Percentiles rank a stretch among this genome's conserved stretches.
These are phyloP conservation scores for Clarias macrocephalus DNA, from an alignment of 2,113 vertebrate genomes.

Conservation along the genomic window DNA sequence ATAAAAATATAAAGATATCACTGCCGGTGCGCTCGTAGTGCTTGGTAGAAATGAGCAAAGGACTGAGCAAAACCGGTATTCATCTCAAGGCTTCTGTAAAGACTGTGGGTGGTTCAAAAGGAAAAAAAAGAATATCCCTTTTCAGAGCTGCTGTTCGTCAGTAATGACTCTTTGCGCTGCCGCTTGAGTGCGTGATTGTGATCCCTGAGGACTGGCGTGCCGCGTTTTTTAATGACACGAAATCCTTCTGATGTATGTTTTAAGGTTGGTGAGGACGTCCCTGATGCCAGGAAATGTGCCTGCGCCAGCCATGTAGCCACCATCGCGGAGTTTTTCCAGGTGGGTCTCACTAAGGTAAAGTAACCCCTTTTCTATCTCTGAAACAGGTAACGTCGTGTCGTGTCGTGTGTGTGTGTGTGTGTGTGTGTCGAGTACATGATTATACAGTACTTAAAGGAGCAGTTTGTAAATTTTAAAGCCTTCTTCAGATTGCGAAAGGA, in stretches of 20 bases:
- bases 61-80: conserved; percentile 7
- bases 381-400: neutral
- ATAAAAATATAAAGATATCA: conserved; percentile 8
- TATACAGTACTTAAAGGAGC: neutral
- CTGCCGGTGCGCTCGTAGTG: neutral
- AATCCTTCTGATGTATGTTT: conserved; percentile 25
- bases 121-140: neutral
- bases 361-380: conserved; percentile 26
- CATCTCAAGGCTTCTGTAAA: conserved; percentile 14
- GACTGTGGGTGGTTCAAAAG: conserved; percentile 7
- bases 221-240: neutral
- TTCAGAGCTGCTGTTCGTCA: neutral
- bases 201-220: neutral
- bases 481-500: neutral
- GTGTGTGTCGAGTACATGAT: neutral
- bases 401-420: neutral
- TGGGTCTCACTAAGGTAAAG: conserved; percentile 65
- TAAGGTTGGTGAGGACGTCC: conserved; percentile 93
- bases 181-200: neutral
- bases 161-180: too few species aligned
- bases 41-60: conserved; percentile 9
- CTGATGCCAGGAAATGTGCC: conserved; percentile 91
- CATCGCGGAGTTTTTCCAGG: conserved; percentile 97
- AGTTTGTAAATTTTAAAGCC: conserved; percentile 15
- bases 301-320: conserved; percentile 96